Evolutionary conservation across 2,797 vertebrate genomes (phyloP).

Genomic region (Centropyge bicolor): DNA sequence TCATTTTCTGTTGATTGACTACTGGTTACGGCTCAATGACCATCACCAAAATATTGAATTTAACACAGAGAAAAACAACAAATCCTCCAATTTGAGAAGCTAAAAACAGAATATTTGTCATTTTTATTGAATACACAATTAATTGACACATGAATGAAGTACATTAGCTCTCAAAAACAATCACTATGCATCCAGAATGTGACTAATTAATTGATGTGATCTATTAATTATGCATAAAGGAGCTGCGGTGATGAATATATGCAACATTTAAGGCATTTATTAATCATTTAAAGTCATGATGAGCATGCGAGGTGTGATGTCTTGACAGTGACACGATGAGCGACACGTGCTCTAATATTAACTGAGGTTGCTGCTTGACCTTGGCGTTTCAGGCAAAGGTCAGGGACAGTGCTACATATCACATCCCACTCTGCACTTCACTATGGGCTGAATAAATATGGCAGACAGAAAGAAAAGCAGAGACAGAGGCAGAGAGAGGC

Average conservation of each 20-base stretch:
- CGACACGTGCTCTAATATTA: conserved; percentile 38
- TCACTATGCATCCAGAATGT: neutral
- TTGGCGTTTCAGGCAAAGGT: conserved; percentile 55
- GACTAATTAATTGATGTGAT: conserved; percentile 3
- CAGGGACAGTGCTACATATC: conserved; percentile 40
- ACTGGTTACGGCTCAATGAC: neutral
- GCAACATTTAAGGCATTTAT: conserved; percentile 26
- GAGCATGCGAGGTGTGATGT: conserved; percentile 13
- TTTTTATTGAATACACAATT: neutral
- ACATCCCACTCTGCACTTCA: conserved; percentile 68
- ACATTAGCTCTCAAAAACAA: neutral
- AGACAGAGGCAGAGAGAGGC: conserved; percentile 70
- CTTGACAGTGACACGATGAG: conserved; percentile 9
- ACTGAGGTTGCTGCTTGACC: conserved; percentile 36
- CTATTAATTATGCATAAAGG: conserved; percentile 38
- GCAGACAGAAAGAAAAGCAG: conserved; percentile 78
- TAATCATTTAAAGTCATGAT: conserved; percentile 34
- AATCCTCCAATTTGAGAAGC: neutral
- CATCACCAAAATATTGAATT: neutral
- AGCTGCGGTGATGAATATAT: conserved; percentile 14
- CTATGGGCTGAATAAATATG: conserved; percentile 73
- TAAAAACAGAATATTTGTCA: neutral
- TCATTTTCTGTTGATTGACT: neutral
- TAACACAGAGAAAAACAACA: neutral
- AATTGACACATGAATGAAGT: neutral